phyloP scores from a whole-genome alignment of 2,797 vertebrate genomes.

The Masticophis lateralis region DNA sequence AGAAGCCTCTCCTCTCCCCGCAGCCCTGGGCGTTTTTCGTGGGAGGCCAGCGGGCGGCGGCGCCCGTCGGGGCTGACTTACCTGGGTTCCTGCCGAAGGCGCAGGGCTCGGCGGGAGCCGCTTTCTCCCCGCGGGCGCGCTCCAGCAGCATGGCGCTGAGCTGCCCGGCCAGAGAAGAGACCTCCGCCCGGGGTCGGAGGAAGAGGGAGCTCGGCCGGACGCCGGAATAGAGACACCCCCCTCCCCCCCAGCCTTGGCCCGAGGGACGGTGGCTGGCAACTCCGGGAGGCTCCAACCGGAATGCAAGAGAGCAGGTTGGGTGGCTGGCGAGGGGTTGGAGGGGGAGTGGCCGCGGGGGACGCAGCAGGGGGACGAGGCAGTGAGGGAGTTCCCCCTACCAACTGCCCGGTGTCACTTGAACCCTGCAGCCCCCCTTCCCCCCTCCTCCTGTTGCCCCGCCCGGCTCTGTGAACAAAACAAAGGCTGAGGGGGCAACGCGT shows the following conservation, averaged over 20 bases:
- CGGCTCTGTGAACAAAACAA: constrained; percentile 61
- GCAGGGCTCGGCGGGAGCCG: constrained; percentile 73
- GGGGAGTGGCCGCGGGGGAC: not conserved
- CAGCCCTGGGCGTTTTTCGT: not conserved
- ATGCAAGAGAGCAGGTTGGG: not conserved
- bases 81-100: constrained; percentile 78
- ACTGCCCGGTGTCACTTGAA: constrained; percentile 67
- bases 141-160: constrained; percentile 78
- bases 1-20: not conserved
- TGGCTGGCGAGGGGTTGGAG: not conserved
- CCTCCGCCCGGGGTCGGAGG: not conserved
- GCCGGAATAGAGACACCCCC: too few species aligned
- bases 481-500: constrained; percentile 26
- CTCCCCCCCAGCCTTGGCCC: not conserved
- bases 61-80: constrained; percentile 64
- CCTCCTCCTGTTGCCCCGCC: not conserved
- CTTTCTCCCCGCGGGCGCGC: constrained; percentile 78
- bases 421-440: constrained; percentile 34
- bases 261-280: not conserved
- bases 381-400: constrained; percentile 4
- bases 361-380: not conserved
- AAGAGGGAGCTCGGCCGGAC: not conserved
- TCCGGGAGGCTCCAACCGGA: not conserved
- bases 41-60: not conserved
- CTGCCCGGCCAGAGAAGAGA: too few species aligned